Base-by-base conservation (phyloP, 2,888 invertebrate species). In the Augiades crinisus region DNA sequence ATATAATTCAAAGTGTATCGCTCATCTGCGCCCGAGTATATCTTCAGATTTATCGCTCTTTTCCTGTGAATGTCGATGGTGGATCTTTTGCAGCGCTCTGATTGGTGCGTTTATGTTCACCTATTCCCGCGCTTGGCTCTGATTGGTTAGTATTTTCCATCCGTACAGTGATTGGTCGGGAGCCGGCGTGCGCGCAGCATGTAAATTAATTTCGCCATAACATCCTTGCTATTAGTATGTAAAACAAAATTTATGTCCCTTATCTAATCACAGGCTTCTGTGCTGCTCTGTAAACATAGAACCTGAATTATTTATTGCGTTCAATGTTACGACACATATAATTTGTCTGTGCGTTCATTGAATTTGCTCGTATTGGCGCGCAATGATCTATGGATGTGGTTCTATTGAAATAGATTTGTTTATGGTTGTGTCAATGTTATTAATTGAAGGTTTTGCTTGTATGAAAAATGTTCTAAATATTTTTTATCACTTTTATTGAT, bases 261-360 rank as follows among this genome's bases (percentile, higher is more conserved):
- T 59, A 64, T 59, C 56, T 66, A 65, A 70, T 63, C 62, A 60
- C 58, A 56, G 59, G 53, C 54, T 58, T 58, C 60, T 63, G 40
- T 33, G 14, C 13, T 33, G 14, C 13, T 49, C 47, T 47, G 49
- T 34, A 31, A 24, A 49, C 49, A 41, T 34, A 22, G 31, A 33
- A 40, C 5, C 24, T 41, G 33, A 49, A 34, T 49, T 41, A 49
- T 47, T 33, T 47, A 47, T 47, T 33, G 47, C 40, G 38, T 22
- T 40, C 33, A 10, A 12, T 22, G 33, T 40, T 31, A 47, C 19
- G 47, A 40, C 38, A 47, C 21, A 10, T 47, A 40, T 47, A 47
- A 47, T 47, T 47, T 47, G 47, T 47, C 47, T 40, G 38, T 10
- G 31, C 19, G 17, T 38, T 47, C 31, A 47, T 47, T 38, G 47